Evolutionary conservation across 2,888 invertebrate species (phyloP), one percentile per base, ranked within the genome.

Genomic region (Lasioglossum leucozonium): DNA sequence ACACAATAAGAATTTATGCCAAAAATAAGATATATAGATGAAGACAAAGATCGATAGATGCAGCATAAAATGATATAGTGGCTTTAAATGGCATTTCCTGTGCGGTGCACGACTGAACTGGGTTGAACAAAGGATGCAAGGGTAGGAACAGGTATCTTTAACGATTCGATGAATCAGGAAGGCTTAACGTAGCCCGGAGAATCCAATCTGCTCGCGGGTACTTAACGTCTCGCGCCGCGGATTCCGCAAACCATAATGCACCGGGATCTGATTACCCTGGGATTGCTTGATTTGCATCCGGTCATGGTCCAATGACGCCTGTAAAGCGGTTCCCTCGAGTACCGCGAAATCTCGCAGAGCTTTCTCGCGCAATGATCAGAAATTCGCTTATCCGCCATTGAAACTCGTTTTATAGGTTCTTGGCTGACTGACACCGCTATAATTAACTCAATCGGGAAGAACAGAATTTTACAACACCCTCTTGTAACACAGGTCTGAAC

Each of bases 241-340:
- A 88, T 91, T 90, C 90, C 88, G 73, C 51, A 51, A 55, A 73
- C 42, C 77, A 26, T 42, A 62, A 65, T 65, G 47, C 44, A 44
- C 8, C 77, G 67, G 30, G 40, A 73, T 55, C 51, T 55, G 91
- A 91, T 91, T 91, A 90, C 72, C 88, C 74, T 74, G 83, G 81
- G 85, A 91, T 91, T 90, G 91, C 90, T 88, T 89, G 88, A 91
- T 91, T 91, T 91, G 91, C 91, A 91, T 91, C 88, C 76, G 72
- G 81, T 73, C 51, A 73, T 69, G 77, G 74, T 77, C 83, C 84
- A 73, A 72, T 42, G 69, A 42, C 72, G 18, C 47, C 42, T 47
- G 30, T 47, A 26, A 47, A 72, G 72, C 72, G 18, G 72, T 34
- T 47, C 22, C 34, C 71, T 42, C 30, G 16, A 30, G 18, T 44